phyloP scores from a whole-genome alignment of 2,888 invertebrate species.

The Rotaria socialis region DNA sequence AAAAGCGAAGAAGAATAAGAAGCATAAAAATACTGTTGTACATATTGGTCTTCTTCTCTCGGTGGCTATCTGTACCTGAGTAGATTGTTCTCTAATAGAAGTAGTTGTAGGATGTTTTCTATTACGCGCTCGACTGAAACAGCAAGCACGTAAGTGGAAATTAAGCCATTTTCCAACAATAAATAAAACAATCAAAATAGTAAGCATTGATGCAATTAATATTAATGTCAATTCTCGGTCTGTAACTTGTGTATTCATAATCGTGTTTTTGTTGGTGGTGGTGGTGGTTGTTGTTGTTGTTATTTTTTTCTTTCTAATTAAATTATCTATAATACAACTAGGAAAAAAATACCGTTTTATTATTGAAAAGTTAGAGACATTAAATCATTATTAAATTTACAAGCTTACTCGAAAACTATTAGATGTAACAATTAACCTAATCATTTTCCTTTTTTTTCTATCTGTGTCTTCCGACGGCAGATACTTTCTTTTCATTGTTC shows the following conservation, averaged over 20 bases:
- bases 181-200: background rate
- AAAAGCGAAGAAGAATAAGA: background rate
- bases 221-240: background rate
- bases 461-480: background rate
- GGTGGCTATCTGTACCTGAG: background rate
- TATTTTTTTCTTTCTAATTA: background rate
- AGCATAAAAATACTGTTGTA: too few relatives aligned
- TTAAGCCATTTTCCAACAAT: conserved; percentile 1
- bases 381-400: background rate
- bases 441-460: background rate
- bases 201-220: background rate
- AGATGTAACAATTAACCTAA: background rate
- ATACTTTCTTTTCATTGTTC: background rate
- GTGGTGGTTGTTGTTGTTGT: too few relatives aligned
- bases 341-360: background rate
- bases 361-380: background rate
- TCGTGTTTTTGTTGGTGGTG: too few relatives aligned
- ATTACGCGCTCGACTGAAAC: background rate
- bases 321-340: background rate
- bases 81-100: background rate
- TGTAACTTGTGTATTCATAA: background rate
- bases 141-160: background rate
- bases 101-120: background rate
- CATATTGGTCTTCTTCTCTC: background rate
- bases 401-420: background rate